A percentile compares a stretch with the other conserved stretches of the same genome.
phyloP scores from a whole-genome alignment of 2,888 invertebrate genomes.

The Vanessa cardui region DNA sequence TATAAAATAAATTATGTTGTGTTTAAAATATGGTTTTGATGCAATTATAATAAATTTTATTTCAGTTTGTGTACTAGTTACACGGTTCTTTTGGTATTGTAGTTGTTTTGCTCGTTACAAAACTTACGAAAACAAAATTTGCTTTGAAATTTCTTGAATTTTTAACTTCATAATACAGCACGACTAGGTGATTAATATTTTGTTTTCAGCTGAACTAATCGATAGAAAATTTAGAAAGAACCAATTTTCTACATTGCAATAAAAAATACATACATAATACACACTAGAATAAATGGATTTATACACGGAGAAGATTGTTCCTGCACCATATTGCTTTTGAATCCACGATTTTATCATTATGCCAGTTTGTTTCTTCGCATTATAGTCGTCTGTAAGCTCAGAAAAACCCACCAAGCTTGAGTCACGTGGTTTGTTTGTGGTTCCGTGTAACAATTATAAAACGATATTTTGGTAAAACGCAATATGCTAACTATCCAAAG shows the following conservation, averaged over 20 bases:
- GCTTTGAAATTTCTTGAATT: conserved; percentile 13
- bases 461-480: conserved; percentile 20
- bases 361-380: conserved; percentile 30
- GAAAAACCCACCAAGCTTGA: conserved; percentile 27
- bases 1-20: conserved; percentile 4
- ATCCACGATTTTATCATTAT: conserved; percentile 22
- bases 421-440: conserved; percentile 26
- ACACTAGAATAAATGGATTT: conserved; percentile 16
- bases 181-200: conserved; percentile 21
- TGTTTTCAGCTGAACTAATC: conserved; percentile 18
- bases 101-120: not conserved
- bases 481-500: conserved; percentile 28
- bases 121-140: conserved; percentile 7
- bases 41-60: conserved; percentile 11
- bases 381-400: conserved; percentile 20
- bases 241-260: conserved; percentile 1
- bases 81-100: conserved; percentile 17
- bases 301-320: conserved; percentile 13
- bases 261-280: not conserved
- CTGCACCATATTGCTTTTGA: conserved; percentile 26
- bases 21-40: conserved; percentile 15
- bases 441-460: conserved; percentile 13
- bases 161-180: conserved; percentile 15
- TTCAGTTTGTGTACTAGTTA: conserved; percentile 16
- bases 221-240: not conserved